Conservation (phyloP, 2,113 vertebrate species). For the Alosa alosa region DNA sequence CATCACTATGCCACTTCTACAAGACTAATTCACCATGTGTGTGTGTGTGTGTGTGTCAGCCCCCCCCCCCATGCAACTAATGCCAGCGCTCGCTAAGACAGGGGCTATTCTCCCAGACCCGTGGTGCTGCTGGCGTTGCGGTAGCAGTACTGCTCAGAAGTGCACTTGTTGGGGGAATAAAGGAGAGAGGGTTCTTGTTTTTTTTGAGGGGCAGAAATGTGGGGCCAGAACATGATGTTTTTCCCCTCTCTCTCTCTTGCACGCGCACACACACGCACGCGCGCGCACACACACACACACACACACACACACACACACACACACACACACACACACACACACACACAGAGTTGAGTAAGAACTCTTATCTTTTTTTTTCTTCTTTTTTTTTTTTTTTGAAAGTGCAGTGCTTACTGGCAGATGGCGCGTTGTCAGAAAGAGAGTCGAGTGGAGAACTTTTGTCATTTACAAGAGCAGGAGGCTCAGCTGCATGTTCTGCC, state of each 20-base stretch:
- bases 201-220: not conserved
- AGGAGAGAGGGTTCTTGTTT: not conserved
- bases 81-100: not conserved
- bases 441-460: not conserved
- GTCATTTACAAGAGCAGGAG: not conserved
- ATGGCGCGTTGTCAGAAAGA: not conserved
- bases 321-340: too few relatives aligned
- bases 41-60: not conserved
- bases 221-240: not conserved
- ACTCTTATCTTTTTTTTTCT: not conserved
- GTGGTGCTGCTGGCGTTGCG: not conserved
- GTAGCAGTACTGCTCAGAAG: not conserved
- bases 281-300: too few relatives aligned
- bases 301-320: too few relatives aligned
- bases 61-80: not conserved
- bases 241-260: not conserved
- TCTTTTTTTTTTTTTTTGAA: not conserved
- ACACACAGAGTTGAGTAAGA: not conserved
- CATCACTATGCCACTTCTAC: not conserved
- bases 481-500: not conserved
- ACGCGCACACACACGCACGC: too few relatives aligned
- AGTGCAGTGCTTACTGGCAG: not conserved
- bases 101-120: not conserved
- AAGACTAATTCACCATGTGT: not conserved
- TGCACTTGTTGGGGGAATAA: not conserved